A percentile compares a stretch with the other conserved stretches of the same genome.
These are phyloP conservation scores for Menidia beryllina DNA, from an alignment of 2,113 vertebrate species.

Conservation along the genomic window DNA sequence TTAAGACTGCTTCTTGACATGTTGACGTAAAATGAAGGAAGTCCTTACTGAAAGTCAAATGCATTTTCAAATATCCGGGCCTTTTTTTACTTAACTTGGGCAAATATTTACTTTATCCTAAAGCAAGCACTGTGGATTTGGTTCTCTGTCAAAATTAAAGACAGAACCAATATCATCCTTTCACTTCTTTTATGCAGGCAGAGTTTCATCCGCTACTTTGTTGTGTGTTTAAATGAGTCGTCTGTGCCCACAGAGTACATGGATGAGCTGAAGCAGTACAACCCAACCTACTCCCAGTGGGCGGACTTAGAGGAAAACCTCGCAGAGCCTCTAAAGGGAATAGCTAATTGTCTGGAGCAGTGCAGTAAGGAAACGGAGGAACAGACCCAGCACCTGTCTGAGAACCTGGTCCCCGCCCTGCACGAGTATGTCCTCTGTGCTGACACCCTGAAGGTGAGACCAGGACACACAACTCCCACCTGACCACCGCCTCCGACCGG, in stretches of 20 bases:
- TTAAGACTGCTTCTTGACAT: too few relatives aligned
- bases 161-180: too few relatives aligned
- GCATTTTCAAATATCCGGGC: too few relatives aligned
- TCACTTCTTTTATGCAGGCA: too few relatives aligned
- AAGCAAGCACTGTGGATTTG: too few relatives aligned
- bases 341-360: slow-evolving; percentile 86
- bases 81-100: too few relatives aligned
- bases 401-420: slow-evolving; percentile 85
- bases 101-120: too few relatives aligned
- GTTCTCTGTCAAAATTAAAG: too few relatives aligned
- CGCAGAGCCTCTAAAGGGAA: slow-evolving; percentile 83
- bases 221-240: not conserved
- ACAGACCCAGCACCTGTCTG: slow-evolving; percentile 82
- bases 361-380: slow-evolving; percentile 87
- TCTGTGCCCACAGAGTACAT: slow-evolving; percentile 84
- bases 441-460: slow-evolving; percentile 91
- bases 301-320: slow-evolving; percentile 87
- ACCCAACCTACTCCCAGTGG: slow-evolving; percentile 88
- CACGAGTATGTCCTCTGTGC: slow-evolving; percentile 93
- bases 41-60: too few relatives aligned
- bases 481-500: too few relatives aligned
- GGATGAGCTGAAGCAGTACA: slow-evolving; percentile 89
- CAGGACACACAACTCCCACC: not conserved
- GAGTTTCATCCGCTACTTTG: not conserved
- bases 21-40: too few relatives aligned